These are phyloP conservation scores for Drosophila neonasuta DNA, from an alignment of 2,888 invertebrate species.

Conservation along the genomic window DNA sequence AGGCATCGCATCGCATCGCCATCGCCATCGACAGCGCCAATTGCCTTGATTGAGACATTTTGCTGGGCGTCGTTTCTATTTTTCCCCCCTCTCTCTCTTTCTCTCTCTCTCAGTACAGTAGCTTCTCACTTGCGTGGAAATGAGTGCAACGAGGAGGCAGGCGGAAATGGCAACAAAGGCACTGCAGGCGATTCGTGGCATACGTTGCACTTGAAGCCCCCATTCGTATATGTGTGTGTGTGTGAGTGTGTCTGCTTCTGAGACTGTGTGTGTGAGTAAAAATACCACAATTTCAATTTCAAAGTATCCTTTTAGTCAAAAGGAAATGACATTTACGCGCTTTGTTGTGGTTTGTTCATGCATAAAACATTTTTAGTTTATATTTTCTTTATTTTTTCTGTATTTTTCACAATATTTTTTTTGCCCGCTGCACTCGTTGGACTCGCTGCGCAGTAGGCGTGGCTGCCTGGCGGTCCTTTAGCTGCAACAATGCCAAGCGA, in stretches of 20 bases:
- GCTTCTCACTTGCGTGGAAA: constrained; percentile 6
- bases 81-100: not conserved
- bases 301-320: constrained; percentile 77
- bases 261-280: constrained; percentile 27
- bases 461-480: constrained; percentile 18
- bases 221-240: not conserved
- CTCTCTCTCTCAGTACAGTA: not conserved
- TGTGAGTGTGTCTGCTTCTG: not conserved
- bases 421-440: constrained; percentile 6
- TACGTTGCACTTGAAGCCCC: constrained; percentile 5
- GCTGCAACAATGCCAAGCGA: constrained; percentile 34
- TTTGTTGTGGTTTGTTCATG: constrained; percentile 75
- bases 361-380: constrained; percentile 74
- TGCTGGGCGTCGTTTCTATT: not conserved
- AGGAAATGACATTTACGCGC: constrained; percentile 77
- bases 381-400: constrained; percentile 32
- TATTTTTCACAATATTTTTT: constrained; percentile 4
- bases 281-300: constrained; percentile 75
- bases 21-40: constrained; percentile 25
- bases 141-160: constrained; percentile 8
- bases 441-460: constrained; percentile 38
- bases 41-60: constrained; percentile 45
- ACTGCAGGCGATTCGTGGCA: constrained; percentile 26
- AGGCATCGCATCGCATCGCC: constrained; percentile 25
- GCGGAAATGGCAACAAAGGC: constrained; percentile 34